Conservation (phyloP, 2,797 vertebrate species). For the Selene dorsalis region DNA sequence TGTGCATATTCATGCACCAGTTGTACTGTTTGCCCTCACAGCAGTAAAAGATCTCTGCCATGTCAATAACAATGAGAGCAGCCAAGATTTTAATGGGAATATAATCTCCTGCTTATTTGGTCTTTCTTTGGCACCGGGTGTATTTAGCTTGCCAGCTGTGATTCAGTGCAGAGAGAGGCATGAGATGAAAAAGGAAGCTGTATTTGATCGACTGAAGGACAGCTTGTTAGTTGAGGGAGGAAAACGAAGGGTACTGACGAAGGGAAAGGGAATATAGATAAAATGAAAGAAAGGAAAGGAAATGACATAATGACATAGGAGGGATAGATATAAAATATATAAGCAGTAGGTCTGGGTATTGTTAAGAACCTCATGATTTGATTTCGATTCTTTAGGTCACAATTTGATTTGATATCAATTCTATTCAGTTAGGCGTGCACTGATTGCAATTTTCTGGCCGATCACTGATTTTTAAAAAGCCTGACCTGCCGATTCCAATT, state of each 20-base stretch:
- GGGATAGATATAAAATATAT: conserved; percentile 12
- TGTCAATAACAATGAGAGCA: conserved; percentile 73
- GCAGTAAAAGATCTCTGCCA: conserved; percentile 63
- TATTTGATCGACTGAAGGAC: conserved; percentile 46
- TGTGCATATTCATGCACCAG: conserved; percentile 28
- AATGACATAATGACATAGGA: not conserved
- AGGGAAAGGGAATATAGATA: not conserved
- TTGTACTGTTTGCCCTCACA: conserved; percentile 62
- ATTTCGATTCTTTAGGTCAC: no score
- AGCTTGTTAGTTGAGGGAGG: conserved; percentile 25
- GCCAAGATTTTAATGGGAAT: conserved; percentile 80
- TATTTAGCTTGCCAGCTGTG: conserved; percentile 49
- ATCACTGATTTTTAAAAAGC: no score
- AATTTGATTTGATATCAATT: no score
- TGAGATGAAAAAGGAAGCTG: conserved; percentile 29
- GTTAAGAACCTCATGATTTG: no score
- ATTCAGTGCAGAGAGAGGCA: conserved; percentile 31
- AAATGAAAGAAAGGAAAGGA: not conserved
- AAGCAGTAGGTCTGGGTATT: not conserved
- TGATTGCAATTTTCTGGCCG: no score
- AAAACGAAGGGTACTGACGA: not conserved
- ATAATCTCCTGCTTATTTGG: conserved; percentile 75
- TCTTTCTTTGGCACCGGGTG: conserved; percentile 60
- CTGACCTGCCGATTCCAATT: no score
- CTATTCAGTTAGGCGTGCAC: no score